These are phyloP conservation scores for Denticeps clupeoides DNA, from an alignment of 2,797 vertebrate genomes.

Conservation along the genomic window DNA sequence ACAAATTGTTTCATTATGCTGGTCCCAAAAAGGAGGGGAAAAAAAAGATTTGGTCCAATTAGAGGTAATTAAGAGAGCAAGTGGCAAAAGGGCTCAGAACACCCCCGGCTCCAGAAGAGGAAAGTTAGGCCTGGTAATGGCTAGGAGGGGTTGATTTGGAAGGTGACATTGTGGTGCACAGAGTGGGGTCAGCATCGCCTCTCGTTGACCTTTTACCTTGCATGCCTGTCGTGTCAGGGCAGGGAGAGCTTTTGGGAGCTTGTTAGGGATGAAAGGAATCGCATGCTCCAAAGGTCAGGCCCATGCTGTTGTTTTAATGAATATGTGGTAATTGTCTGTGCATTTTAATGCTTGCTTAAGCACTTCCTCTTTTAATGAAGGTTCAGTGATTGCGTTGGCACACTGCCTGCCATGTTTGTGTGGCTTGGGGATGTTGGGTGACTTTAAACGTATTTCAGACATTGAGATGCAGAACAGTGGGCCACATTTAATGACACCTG, in stretches of 20 bases:
- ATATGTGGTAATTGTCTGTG: constrained; percentile 37
- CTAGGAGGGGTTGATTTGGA: constrained; percentile 26
- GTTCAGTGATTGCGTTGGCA: too few relatives aligned
- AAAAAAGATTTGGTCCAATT: constrained; percentile 53
- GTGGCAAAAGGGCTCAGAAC: constrained; percentile 48
- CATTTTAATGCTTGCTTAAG: constrained; percentile 1
- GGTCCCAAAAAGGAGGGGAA: constrained; percentile 14
- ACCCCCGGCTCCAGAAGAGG: constrained; percentile 25
- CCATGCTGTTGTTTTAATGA: constrained; percentile 39
- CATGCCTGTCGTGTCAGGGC: constrained; percentile 18
- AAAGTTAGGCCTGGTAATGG: constrained; percentile 37
- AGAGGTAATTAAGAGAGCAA: constrained; percentile 59
- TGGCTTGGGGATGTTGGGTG: too few relatives aligned
- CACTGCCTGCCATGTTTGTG: too few relatives aligned
- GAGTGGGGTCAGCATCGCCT: constrained; percentile 28
- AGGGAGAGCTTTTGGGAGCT: constrained; percentile 20
- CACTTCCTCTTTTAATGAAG: not conserved
- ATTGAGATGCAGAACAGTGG: too few relatives aligned
- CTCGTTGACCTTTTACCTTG: constrained; percentile 37
- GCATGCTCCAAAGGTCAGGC: constrained; percentile 39
- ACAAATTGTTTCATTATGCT: constrained; percentile 65
- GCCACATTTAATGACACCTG: too few relatives aligned
- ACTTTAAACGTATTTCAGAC: too few relatives aligned
- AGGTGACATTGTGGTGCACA: constrained; percentile 19
- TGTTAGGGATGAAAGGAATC: constrained; percentile 29